These are phyloP conservation scores for Galleria mellonella DNA, from an alignment of 1,140 invertebrate species.

Conservation along the genomic window DNA sequence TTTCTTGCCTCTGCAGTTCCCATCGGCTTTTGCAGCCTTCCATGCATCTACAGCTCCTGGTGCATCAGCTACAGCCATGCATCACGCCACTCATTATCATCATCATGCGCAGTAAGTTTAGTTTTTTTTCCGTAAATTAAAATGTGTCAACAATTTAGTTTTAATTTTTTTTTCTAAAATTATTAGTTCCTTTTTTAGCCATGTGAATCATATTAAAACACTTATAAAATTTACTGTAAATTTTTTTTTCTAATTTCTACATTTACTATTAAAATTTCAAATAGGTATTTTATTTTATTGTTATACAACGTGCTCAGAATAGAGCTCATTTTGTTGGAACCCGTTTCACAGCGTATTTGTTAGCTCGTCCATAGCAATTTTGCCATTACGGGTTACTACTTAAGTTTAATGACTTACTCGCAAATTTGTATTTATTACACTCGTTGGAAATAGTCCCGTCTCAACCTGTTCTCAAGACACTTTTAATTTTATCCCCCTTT, in stretches of 20 bases:
- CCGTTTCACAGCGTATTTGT: no score
- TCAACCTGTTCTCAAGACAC: neutral
- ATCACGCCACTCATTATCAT: conserved; percentile 63
- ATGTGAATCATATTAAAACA: neutral
- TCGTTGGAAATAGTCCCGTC: neutral
- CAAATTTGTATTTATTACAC: conserved; percentile 8
- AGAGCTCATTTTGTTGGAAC: no score
- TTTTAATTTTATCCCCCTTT: conserved; percentile 8
- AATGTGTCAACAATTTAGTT: neutral
- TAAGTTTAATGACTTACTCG: conserved; percentile 5
- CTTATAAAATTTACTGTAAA: no score
- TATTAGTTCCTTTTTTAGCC: neutral
- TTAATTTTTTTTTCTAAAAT: neutral
- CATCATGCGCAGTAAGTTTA: conserved; percentile 66
- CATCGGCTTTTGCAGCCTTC: conserved; percentile 78
- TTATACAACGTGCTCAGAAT: no score
- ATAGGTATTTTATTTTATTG: no score
- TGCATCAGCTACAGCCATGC: conserved; percentile 52
- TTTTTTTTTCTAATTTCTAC: no score
- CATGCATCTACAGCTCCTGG: conserved; percentile 70
- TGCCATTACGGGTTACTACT: neutral
- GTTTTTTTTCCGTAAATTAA: conserved; percentile 1
- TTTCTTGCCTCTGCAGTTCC: conserved; percentile 76
- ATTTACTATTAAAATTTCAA: no score
- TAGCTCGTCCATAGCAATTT: neutral